Evolutionary conservation across 2,113 vertebrate species (phyloP), one percentile per base, ranked within the genome.

Genomic region (Cephalopholis sonnerati): DNA sequence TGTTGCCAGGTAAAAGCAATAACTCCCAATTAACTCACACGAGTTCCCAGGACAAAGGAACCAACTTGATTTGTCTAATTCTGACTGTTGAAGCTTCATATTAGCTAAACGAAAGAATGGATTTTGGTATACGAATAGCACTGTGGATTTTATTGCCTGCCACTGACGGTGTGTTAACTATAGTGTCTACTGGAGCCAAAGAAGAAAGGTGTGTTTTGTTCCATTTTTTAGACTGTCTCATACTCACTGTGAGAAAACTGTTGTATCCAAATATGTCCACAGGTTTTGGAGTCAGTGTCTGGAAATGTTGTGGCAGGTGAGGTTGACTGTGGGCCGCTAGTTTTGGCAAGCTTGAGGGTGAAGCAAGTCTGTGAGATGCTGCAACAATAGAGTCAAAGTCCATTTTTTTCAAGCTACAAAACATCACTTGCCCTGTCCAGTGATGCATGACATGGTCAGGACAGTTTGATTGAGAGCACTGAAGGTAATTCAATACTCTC

Each of bases 401-500:
- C 3, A 63, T 39, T 83, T 81, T 44, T 79, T 73, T 55, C 27
- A 68, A 46, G 64, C 41, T 2, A 54, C 16, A 65, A 54, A 36
- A 68, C 62, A 64, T 80, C 24, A 41, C 63, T 74, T 2, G 16
- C 11, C 39, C 32, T 74, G 63, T 82, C 64, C 32, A 18, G 66
- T 69, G 50, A 69, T 72, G 86, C 77, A 65, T 79, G 77, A 74
- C 61, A 69, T 68, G 66, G 62, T 79, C 46, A 29, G 66, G 74
- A 77, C 59, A 79, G 83, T 48, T 55, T 78, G 74, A 77, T 27
- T 69, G 75, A 65, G 70, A 64, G 61, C 11, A 7, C 54, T 80
- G 77, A 77, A 78, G 72, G 72, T 77, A 74, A 82, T 85, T 85
- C 68, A 85, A 62, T 57, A 81, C 70, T 62, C 69, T 67, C 69